These are phyloP conservation scores for Temnothorax longispinosus DNA, from an alignment of 1,140 invertebrate species.

Conservation along the genomic window DNA sequence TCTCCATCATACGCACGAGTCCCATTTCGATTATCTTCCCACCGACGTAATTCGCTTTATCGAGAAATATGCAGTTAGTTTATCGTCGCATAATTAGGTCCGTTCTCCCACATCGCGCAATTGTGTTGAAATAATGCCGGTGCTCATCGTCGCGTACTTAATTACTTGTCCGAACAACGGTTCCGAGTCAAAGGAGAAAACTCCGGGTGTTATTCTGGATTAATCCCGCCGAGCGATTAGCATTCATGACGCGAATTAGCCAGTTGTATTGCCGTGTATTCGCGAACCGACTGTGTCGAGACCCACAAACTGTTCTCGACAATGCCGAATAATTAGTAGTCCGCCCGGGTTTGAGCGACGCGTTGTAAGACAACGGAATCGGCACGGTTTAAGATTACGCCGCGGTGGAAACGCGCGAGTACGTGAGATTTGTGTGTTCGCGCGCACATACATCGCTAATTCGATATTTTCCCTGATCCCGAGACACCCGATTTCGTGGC, in stretches of 20 bases:
- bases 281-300: slow-evolving; percentile 18
- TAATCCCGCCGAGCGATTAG: slow-evolving; percentile 42
- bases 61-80: background rate
- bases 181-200: slow-evolving; percentile 8
- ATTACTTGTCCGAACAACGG: background rate
- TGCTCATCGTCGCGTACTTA: background rate
- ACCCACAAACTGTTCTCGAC: slow-evolving; percentile 17
- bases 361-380: too few species aligned
- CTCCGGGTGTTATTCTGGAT: slow-evolving; percentile 13
- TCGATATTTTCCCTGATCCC: slow-evolving; percentile 50
- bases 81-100: background rate
- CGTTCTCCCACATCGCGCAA: background rate
- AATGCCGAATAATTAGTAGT: slow-evolving; percentile 55
- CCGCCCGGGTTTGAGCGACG: background rate
- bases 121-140: slow-evolving; percentile 28
- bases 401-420: background rate
- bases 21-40: background rate
- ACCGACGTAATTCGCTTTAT: background rate
- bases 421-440: background rate
- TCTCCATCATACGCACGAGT: background rate
- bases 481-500: slow-evolving; percentile 34
- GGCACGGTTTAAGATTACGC: background rate
- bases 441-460: slow-evolving; percentile 32
- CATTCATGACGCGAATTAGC: slow-evolving; percentile 56
- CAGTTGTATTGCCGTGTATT: slow-evolving; percentile 38